A percentile compares a stretch with the other conserved stretches of the same genome.
Conservation (phyloP, 2,888 invertebrate genomes). For the Cantharis rustica region DNA sequence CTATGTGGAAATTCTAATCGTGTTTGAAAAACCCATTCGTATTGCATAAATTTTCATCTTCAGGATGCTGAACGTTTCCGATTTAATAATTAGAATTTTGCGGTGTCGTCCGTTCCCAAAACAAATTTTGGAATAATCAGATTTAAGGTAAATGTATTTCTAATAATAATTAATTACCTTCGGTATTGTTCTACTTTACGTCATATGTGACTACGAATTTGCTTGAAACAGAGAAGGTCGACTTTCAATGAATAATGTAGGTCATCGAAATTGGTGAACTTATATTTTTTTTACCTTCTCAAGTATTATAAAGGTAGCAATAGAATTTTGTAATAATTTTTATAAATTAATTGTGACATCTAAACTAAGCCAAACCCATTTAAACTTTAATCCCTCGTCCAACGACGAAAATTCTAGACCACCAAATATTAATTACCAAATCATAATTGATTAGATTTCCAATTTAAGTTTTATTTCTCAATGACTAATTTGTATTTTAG, state of each 20-base stretch:
- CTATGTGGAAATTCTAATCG: neutral
- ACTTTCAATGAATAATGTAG: slow-evolving; percentile 30
- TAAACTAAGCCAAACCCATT: neutral
- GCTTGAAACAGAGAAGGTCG: slow-evolving; percentile 29
- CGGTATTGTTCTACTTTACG: slow-evolving; percentile 28
- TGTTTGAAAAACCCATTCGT: neutral
- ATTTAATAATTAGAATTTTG: neutral
- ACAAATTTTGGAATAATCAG: neutral
- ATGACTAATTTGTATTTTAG: neutral
- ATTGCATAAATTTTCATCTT: neutral
- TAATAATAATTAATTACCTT: slow-evolving; percentile 16
- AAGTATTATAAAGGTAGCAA: neutral
- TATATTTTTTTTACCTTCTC: slow-evolving; percentile 14
- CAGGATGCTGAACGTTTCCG: neutral
- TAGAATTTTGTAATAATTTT: slow-evolving; percentile 1
- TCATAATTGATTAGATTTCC: neutral
- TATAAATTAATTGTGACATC: neutral
- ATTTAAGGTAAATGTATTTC: neutral
- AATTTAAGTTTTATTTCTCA: neutral
- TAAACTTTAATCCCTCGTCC: neutral
- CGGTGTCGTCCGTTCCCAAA: no score
- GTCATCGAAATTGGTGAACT: slow-evolving; percentile 33
- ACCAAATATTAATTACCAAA: neutral
- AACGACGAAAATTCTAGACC: neutral
- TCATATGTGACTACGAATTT: slow-evolving; percentile 29